These are phyloP conservation scores for Datnioides undecimradiatus DNA, from an alignment of 2,113 vertebrate genomes.

Conservation along the genomic window DNA sequence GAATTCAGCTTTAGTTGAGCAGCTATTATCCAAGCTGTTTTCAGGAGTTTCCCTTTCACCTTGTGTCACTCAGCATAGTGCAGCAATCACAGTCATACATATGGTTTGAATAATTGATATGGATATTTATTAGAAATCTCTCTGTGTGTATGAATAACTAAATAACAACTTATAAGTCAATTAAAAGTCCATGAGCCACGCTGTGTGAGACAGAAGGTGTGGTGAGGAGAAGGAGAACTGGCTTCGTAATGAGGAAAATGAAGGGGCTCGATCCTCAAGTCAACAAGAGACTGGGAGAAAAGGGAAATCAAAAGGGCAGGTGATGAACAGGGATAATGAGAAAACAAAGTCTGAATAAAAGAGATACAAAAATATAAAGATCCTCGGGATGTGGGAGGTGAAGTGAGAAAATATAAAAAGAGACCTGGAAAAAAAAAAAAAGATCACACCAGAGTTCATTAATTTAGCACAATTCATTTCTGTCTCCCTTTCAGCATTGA, in stretches of 20 bases:
- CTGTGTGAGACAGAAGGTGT: conserved; percentile 1
- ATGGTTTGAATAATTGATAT: conserved; percentile 76
- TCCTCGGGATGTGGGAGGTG: background rate
- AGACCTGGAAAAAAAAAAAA: conserved; percentile 25
- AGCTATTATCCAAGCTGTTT: conserved; percentile 44
- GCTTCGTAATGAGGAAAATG: conserved; percentile 51
- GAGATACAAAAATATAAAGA: background rate
- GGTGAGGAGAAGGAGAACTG: conserved; percentile 17
- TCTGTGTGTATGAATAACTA: conserved; percentile 74
- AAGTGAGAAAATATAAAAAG: conserved; percentile 18
- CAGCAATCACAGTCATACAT: conserved; percentile 73
- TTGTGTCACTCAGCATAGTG: conserved; percentile 46
- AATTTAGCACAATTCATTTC: conserved; percentile 66
- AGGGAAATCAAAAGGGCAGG: background rate
- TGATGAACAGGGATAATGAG: conserved; percentile 21
- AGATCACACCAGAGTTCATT: conserved; percentile 61
- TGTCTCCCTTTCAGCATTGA: conserved; percentile 57
- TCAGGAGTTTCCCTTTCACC: no score
- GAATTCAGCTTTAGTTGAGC: conserved; percentile 50
- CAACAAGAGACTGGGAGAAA: conserved; percentile 30
- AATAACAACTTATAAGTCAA: conserved; percentile 75
- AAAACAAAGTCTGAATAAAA: conserved; percentile 31
- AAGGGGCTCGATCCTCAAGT: conserved; percentile 56
- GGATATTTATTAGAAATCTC: conserved; percentile 79
- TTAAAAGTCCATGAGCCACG: conserved; percentile 46